Conservation (phyloP, 2,797 vertebrate genomes). For the Synanceia verrucosa region DNA sequence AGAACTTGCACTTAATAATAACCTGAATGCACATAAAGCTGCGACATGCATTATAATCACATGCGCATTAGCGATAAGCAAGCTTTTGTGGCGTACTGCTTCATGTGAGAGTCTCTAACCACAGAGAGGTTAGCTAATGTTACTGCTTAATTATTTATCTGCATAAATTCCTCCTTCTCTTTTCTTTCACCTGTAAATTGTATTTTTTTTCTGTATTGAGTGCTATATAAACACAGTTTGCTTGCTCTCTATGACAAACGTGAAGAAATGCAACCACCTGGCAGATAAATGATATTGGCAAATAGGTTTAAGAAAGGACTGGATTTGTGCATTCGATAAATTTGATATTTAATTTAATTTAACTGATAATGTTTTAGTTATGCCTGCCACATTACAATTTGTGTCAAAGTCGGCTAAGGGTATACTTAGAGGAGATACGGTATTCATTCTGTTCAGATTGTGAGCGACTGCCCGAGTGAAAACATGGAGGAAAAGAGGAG, state of each 20-base stretch:
- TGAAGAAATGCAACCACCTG: not conserved
- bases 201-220: not conserved
- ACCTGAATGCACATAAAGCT: not conserved
- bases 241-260: not conserved
- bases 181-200: not conserved
- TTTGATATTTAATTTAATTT: not conserved
- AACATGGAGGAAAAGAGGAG: slow-evolving; percentile 12
- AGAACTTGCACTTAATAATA: not conserved
- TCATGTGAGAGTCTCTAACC: not conserved
- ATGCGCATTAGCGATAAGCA: not conserved
- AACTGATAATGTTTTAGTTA: slow-evolving; percentile 32
- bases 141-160: not conserved
- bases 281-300: not conserved
- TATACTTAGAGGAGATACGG: slow-evolving; percentile 15
- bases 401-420: not conserved
- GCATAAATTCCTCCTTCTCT: not conserved
- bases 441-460: slow-evolving; percentile 17
- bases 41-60: not conserved
- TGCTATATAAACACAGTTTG: not conserved
- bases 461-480: slow-evolving; percentile 21
- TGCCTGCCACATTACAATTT: not conserved
- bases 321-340: slow-evolving; percentile 11
- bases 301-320: slow-evolving; percentile 1
- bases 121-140: not conserved
- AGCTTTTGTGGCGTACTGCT: not conserved